These are phyloP conservation scores for Macrostomum lignano DNA, from an alignment of 1,140 invertebrate genomes.

Conservation along the genomic window DNA sequence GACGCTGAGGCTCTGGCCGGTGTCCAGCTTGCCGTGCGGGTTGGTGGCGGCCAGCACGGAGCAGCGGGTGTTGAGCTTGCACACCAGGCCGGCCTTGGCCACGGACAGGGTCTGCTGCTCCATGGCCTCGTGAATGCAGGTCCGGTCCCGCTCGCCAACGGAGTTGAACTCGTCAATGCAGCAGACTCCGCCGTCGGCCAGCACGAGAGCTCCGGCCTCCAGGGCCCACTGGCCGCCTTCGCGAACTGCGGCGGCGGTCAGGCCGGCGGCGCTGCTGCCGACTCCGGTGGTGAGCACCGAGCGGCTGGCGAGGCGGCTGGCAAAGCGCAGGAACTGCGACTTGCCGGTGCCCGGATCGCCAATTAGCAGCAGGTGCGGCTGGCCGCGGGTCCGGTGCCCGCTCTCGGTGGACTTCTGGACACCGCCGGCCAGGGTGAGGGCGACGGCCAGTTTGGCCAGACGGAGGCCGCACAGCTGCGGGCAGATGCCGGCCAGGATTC, in stretches of 20 bases:
- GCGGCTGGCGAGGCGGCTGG: constrained; percentile 40
- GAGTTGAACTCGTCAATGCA: constrained; percentile 28
- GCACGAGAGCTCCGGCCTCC: constrained; percentile 23
- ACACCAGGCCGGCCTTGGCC: constrained; percentile 46
- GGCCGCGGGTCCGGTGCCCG: constrained; percentile 32
- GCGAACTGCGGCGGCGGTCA: constrained; percentile 55
- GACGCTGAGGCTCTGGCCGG: constrained; percentile 32
- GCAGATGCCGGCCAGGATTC: constrained; percentile 50
- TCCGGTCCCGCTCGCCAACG: constrained; percentile 22
- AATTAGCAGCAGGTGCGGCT: constrained; percentile 54
- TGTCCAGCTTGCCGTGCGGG: constrained; percentile 41
- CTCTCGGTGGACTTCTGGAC: not conserved
- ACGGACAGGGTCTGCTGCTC: constrained; percentile 27
- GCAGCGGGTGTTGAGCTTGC: constrained; percentile 46
- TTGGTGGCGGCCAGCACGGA: constrained; percentile 60
- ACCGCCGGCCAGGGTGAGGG: constrained; percentile 40
- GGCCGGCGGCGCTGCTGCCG: constrained; percentile 54
- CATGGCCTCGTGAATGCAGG: constrained; percentile 27
- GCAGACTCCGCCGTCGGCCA: constrained; percentile 24
- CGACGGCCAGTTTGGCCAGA: constrained; percentile 51
- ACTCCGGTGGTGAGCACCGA: constrained; percentile 55
- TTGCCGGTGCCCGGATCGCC: constrained; percentile 63
- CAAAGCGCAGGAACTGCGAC: constrained; percentile 52
- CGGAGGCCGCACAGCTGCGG: constrained; percentile 61
- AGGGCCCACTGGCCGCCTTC: constrained; percentile 30